Evolutionary conservation across 2,797 vertebrate genomes (phyloP), one percentile per base, ranked within the genome.

Genomic region (Lateolabrax maculatus): DNA sequence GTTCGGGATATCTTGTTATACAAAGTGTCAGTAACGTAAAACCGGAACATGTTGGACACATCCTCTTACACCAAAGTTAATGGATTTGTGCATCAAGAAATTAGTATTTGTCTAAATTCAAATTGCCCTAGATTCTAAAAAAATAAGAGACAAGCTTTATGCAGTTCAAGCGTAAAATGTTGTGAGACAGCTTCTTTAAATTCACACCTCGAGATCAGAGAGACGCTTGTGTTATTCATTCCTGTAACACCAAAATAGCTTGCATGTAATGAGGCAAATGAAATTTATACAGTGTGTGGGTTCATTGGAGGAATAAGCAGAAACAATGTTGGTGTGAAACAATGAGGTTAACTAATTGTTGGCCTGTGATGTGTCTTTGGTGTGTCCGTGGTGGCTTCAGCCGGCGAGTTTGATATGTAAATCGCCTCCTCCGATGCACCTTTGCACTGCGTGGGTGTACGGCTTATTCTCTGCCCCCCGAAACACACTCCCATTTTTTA

Each of bases 401-500:
- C 43, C 16, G 9, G 37, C 37, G 39, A 25, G 60, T 63, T 61
- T 66, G 39, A 84, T 66, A 57, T 77, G 62, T 78, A 60, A 76
- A 75, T 46, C 60, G 52, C 37, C 80, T 71, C 41, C 48, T 57
- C 49, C 75, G 25, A 80, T 43, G 64, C 74, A 43, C 63, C 75
- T 65, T 69, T 65, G 72, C 65, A 41, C 48, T 27, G 43, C 60
- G 68, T 65, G 69, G 60, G 71, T 57, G 79, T 51, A 23, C 13
- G 51, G 52, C 71, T 75, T 71, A 60, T 53, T 67, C 51, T 52
- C 65, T 65, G 68, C 82, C 49, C 37, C 52, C 62, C 9, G 6
- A 69, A 79, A 72, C 57, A 73, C 6, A 58, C 62, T 80, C 27
- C 72, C 27, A 37, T 82, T 74, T n/a, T 85, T 71, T 73, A 79